These are phyloP conservation scores for Oncorhynchus mykiss DNA, from an alignment of 2,113 vertebrate species.

Conservation along the genomic window DNA sequence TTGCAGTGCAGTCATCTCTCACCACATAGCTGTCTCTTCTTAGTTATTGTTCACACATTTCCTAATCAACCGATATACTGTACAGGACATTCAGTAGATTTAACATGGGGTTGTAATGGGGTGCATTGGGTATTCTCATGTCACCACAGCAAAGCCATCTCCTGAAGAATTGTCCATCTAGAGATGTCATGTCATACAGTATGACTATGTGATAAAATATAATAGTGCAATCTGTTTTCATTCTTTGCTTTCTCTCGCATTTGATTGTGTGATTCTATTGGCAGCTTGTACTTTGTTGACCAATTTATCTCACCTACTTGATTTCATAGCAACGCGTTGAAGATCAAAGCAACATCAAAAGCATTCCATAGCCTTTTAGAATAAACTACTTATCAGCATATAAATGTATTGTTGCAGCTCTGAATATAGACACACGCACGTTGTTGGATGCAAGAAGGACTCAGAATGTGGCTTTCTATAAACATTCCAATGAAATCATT, in stretches of 20 bases:
- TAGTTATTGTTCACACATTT: conserved; percentile 39
- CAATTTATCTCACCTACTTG: background rate
- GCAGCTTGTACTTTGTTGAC: background rate
- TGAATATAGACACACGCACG: background rate
- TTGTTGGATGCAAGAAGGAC: background rate
- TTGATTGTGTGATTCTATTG: background rate
- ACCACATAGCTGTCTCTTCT: conserved; percentile 30
- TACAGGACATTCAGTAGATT: conserved; percentile 19
- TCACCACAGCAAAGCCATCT: background rate
- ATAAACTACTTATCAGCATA: conserved; percentile 11
- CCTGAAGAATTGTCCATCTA: background rate
- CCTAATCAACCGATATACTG: conserved; percentile 42
- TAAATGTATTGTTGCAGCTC: background rate
- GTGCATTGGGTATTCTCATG: background rate
- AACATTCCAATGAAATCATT: background rate
- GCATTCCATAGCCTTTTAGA: conserved; percentile 10
- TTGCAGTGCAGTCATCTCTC: background rate
- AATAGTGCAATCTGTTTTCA: background rate
- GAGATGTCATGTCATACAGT: background rate
- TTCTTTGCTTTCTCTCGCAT: background rate
- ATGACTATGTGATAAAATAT: no score
- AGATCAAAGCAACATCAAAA: conserved; percentile 27
- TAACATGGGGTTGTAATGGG: conserved; percentile 18
- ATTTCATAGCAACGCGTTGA: background rate
- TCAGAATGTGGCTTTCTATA: background rate